Evolutionary conservation across 2,888 invertebrate genomes (phyloP), one percentile per base, ranked within the genome.

Genomic region (Spodoptera picta): DNA sequence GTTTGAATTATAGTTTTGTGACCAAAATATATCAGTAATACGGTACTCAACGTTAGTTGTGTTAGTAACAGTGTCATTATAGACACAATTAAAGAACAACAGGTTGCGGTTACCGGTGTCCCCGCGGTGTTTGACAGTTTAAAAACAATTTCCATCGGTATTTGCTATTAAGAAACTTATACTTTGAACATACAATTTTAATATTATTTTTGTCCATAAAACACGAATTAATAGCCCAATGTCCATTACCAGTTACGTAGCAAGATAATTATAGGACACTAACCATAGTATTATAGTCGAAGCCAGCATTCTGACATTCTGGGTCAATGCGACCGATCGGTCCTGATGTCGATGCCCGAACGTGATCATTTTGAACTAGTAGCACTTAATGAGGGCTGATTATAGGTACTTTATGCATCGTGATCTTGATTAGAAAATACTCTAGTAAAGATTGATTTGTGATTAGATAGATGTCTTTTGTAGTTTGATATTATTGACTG

Each of bases 231-330:
- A 11, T n/a, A 48, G 24, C 55, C 60, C 73, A 63, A 58, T 12
- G 45, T 75, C 63, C 62, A 9, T 49, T 65, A 53, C 65, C 42
- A 58, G 68, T 69, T 73, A 70, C 66, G 24, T 61, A 56, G 68
- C 69, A 47, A 63, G 52, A 63, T 72, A 77, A 79, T 79, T 68
- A 66, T 23, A 55, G 60, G 47, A 24, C 6, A 60, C 48, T 67
- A 61, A 58, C 63, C 69, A 80, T 81, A 79, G 65, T 64, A 69
- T 79, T 66, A 66, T 69, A 74, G 72, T 4, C 52, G 47, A 43
- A 56, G 41, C 11, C 19, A 12, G 45, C 76, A 80, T 83, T 83
- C 84, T 83, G 56, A 43, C 75, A 80, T 83, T 83, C 84, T 83
- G 57, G 83, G 83, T 82, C 81, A 83, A 77, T 77, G 71, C 69